Conservation (phyloP, 2,888 invertebrate species). For the Anodontia alba region DNA sequence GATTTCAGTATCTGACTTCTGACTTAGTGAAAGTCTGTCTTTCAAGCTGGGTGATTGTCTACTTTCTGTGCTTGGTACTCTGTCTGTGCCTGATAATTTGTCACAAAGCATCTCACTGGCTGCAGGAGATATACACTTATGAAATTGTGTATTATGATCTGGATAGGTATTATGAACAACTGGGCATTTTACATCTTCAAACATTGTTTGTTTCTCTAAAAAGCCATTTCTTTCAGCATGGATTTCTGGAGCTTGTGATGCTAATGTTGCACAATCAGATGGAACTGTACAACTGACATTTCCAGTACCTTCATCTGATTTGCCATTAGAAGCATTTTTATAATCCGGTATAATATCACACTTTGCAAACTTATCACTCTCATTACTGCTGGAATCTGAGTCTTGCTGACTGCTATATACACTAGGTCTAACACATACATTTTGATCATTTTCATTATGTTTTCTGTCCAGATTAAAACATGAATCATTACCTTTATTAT, state of each 20-base stretch:
- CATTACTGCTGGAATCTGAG: slow-evolving; percentile 31
- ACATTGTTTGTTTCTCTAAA: neutral
- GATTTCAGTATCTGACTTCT: slow-evolving; percentile 23
- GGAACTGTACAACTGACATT: neutral
- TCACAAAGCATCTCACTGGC: neutral
- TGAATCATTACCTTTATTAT: too few relatives aligned
- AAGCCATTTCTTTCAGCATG: neutral
- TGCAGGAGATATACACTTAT: neutral
- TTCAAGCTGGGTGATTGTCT: neutral
- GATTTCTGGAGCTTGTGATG: neutral
- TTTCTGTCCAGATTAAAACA: too few relatives aligned
- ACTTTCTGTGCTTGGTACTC: slow-evolving; percentile 17
- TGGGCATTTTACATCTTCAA: neutral
- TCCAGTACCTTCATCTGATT: too few relatives aligned
- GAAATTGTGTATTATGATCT: neutral
- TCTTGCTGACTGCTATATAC: slow-evolving; percentile 42
- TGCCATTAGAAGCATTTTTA: neutral
- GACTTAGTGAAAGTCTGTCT: slow-evolving; percentile 32
- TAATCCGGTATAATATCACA: neutral
- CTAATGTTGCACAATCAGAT: neutral
- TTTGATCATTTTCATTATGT: neutral
- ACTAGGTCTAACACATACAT: slow-evolving; percentile 40
- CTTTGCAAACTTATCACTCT: slow-evolving; percentile 20
- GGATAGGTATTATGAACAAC: too few relatives aligned
- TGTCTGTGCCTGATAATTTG: neutral